phyloP scores from a whole-genome alignment of 2,888 invertebrate genomes.

The Drosophila rellima region DNA sequence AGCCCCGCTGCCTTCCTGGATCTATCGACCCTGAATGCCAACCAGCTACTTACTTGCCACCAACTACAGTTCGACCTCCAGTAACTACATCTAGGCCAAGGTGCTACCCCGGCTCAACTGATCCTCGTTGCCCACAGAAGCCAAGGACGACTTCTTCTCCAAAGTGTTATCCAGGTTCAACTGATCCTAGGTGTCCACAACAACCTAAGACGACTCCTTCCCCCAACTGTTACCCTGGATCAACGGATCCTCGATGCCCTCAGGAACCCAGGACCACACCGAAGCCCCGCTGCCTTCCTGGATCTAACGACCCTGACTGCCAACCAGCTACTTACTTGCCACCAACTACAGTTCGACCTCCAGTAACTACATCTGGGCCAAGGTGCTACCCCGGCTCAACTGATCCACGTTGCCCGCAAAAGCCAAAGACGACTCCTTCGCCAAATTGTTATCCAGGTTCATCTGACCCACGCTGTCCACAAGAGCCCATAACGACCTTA shows the following conservation, averaged over 20 bases:
- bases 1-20: background rate
- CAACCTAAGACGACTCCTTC: constrained; percentile 18
- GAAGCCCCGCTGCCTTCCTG: constrained; percentile 44
- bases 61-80: background rate
- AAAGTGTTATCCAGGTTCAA: constrained; percentile 18
- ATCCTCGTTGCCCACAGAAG: constrained; percentile 27
- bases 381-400: constrained; percentile 21
- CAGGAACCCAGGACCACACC: constrained; percentile 7
- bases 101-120: constrained; percentile 21
- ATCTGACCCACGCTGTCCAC: constrained; percentile 59
- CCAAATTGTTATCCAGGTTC: constrained; percentile 17
- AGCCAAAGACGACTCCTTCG: constrained; percentile 27
- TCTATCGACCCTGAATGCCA: background rate
- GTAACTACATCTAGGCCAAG: constrained; percentile 15
- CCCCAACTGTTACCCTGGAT: constrained; percentile 73
- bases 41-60: background rate
- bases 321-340: constrained; percentile 3
- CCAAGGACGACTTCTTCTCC: constrained; percentile 14
- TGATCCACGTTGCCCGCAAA: constrained; percentile 31
- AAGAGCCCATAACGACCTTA: constrained; percentile 4
- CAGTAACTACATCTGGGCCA: constrained; percentile 1
- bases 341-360: constrained; percentile 6
- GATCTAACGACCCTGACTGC: constrained; percentile 9
- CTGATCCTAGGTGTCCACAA: constrained; percentile 25
- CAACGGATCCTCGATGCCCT: constrained; percentile 31